Evolutionary conservation across 2,797 vertebrate genomes (phyloP), one percentile per base, ranked within the genome.

Genomic region (Synaphobranchus kaupii): DNA sequence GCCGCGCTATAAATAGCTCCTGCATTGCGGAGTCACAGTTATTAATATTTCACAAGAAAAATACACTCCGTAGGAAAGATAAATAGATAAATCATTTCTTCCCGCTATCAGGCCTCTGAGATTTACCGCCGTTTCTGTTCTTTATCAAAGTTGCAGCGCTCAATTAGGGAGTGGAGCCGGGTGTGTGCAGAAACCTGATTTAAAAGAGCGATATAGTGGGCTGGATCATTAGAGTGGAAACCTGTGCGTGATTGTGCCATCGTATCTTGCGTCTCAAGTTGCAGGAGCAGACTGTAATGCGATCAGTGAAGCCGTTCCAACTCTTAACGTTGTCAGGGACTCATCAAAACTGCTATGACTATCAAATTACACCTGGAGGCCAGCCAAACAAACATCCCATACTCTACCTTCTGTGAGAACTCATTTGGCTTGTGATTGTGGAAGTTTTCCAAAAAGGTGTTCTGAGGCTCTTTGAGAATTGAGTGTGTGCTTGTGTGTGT

Each of bases 21-120:
- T 83, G 81, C 86, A 48, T 76, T 85, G 90, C 90, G 88, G 91
- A 84, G 88, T 90, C 84, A 3, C 85, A 81, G 1, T 91, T 89
- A 93, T 95, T 87, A 93, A 93, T 95, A 92, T 93, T 95, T 91
- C 56, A 94, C 39, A 87, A 87, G 88, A 92, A 93, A 91, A 92
- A 92, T 90, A 85, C 91, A 88, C 85, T 89, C 85, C 68, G 91
- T 88, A 87, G 88, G 86, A 86, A 87, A 68, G 87, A 90, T 80
- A 88, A 90, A 91, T 89, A 73, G 82, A 86, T 94, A 78, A 90
- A 93, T 93, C 90, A 92, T 91, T 90, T 52, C 93, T 92, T 73
- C 71, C 76, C 86, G 84, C 5, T 31, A 66, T 82, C 48, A 58
- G 50, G 91, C 90, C 86, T 60, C 10, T 88, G 86, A 88, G 92